Conservation (phyloP, 2,888 invertebrate genomes). For the Halictus ligatus region DNA sequence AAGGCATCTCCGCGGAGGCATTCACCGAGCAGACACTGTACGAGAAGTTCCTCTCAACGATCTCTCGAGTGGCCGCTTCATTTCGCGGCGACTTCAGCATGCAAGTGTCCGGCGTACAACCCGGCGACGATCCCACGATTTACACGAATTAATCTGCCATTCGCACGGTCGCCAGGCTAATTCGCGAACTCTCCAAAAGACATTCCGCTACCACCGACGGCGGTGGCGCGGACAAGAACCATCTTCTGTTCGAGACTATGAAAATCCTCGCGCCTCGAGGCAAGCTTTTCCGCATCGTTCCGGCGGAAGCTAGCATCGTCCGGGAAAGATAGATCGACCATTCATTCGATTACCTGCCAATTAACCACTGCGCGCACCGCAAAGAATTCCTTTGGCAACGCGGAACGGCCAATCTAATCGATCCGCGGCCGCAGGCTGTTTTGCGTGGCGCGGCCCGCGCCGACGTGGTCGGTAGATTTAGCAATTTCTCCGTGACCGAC, state of each 20-base stretch:
- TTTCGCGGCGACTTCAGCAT: not conserved
- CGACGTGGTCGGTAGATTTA: conserved; percentile 40
- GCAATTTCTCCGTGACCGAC: conserved; percentile 58
- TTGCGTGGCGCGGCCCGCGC: conserved; percentile 45
- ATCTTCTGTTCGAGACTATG: not conserved
- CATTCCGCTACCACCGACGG: not conserved
- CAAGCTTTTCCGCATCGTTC: not conserved
- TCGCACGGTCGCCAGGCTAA: not conserved
- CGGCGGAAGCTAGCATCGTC: not conserved
- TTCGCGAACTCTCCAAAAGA: too few species aligned
- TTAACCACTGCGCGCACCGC: conserved; percentile 49
- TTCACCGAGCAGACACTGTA: not conserved
- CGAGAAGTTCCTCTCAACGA: not conserved
- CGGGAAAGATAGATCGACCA: conserved; percentile 25
- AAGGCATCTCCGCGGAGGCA: not conserved
- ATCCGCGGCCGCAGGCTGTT: conserved; percentile 60
- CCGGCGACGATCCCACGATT: not conserved
- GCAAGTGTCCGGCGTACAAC: not conserved
- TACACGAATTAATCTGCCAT: not conserved
- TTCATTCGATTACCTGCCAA: conserved; percentile 62
- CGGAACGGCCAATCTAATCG: conserved; percentile 51
- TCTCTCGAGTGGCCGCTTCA: conserved; percentile 8
- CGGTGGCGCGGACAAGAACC: not conserved
- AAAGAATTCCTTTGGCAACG: conserved; percentile 62
- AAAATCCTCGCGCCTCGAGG: conserved; percentile 11